These are phyloP conservation scores for Gambelia wislizenii DNA, from an alignment of 2,797 vertebrate genomes.

Conservation along the genomic window DNA sequence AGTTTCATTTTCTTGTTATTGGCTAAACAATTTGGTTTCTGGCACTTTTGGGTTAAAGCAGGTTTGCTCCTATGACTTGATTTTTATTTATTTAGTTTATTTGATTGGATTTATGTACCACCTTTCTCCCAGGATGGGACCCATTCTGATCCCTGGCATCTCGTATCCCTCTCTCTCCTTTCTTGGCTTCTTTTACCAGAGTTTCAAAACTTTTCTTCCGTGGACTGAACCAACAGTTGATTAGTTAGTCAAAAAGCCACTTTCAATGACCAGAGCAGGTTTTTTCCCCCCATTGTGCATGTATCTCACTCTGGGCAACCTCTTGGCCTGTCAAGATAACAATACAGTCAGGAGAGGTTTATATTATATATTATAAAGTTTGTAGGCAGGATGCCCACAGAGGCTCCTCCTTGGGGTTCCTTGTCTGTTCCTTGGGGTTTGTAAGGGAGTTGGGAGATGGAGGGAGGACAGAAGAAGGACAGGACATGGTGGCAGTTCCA, in stretches of 20 bases:
- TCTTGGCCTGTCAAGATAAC: slow-evolving; percentile 45
- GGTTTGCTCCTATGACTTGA: background rate
- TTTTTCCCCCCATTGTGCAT: background rate
- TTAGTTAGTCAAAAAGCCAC: slow-evolving; percentile 16
- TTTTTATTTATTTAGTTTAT: too few relatives aligned
- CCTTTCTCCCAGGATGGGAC: too few relatives aligned
- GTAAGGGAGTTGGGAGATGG: slow-evolving; percentile 12
- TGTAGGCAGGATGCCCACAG: background rate
- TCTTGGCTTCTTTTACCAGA: background rate
- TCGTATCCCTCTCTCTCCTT: too few relatives aligned
- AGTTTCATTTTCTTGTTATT: background rate
- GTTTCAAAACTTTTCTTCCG: background rate
- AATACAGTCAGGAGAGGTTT: slow-evolving; percentile 19
- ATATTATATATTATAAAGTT: background rate
- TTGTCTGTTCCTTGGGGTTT: background rate
- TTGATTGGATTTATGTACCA: too few relatives aligned
- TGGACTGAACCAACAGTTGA: slow-evolving; percentile 17
- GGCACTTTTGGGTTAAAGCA: background rate
- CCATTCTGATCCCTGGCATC: background rate
- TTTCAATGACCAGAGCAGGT: slow-evolving; percentile 2
- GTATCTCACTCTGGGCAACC: slow-evolving; percentile 31
- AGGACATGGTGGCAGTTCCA: too few relatives aligned
- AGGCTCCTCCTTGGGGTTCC: background rate
- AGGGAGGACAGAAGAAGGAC: background rate
- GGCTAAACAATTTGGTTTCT: background rate